Evolutionary conservation across 2,888 invertebrate species (phyloP).

Genomic region (Drosophila borborema): DNA sequence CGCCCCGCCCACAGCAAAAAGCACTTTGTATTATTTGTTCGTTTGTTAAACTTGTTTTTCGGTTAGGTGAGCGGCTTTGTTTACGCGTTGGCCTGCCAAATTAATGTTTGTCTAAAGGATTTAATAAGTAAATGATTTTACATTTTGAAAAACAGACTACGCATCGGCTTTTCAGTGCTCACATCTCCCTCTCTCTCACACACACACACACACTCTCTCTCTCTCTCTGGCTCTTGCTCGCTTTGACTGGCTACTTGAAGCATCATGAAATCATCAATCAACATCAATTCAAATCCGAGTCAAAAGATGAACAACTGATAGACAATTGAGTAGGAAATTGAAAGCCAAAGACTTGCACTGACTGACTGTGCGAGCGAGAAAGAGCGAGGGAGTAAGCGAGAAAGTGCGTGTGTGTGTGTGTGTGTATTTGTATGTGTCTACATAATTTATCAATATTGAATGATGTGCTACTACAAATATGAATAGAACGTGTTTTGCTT

Average conservation of each 20-base stretch:
- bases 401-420: not conserved
- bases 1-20: constrained; percentile 35
- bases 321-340: constrained; percentile 55
- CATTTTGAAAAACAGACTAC: constrained; percentile 42
- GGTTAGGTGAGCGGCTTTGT: constrained; percentile 62
- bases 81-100: constrained; percentile 60
- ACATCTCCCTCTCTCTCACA: too few species aligned
- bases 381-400: not conserved
- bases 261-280: constrained; percentile 69
- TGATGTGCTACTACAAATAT: constrained; percentile 26
- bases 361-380: not conserved
- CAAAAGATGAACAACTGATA: constrained; percentile 57
- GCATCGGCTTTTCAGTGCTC: not conserved
- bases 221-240: not conserved
- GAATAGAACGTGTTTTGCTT: not conserved
- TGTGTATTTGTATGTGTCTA: not conserved
- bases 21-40: constrained; percentile 66
- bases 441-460: constrained; percentile 56
- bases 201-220: not conserved
- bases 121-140: constrained; percentile 80
- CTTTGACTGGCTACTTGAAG: constrained; percentile 1
- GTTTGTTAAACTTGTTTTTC: constrained; percentile 57
- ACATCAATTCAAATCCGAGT: constrained; percentile 71
- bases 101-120: constrained; percentile 78
- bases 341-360: constrained; percentile 24